Conservation (phyloP, 2,888 invertebrate genomes). For the Leucozona laternaria region DNA sequence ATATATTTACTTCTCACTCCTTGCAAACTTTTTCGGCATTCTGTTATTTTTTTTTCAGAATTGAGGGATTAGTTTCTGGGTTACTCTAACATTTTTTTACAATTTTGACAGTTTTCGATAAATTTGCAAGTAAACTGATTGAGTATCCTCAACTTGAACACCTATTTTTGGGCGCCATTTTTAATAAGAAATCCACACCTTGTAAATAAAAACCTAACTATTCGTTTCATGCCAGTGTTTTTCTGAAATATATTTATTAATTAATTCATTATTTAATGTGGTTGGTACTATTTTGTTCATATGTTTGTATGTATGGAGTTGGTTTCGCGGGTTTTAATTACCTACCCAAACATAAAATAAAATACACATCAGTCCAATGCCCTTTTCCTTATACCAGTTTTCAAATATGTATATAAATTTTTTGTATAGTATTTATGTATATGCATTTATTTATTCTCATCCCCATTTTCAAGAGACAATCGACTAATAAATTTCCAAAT, state of each 20-base stretch:
- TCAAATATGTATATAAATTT: neutral
- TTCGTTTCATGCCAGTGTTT: neutral
- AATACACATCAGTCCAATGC: slow-evolving; percentile 16
- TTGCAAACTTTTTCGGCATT: no score
- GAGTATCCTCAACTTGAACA: no score
- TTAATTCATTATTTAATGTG: neutral
- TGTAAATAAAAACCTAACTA: neutral
- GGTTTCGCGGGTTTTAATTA: slow-evolving; percentile 25
- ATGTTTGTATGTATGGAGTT: neutral
- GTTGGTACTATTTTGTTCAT: neutral
- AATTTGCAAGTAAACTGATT: no score
- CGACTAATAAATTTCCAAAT: slow-evolving; percentile 61
- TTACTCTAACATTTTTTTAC: no score
- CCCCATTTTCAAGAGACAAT: slow-evolving; percentile 47
- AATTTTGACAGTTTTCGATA: no score
- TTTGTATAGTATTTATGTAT: slow-evolving; percentile 13
- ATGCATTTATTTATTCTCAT: slow-evolving; percentile 50
- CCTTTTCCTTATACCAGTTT: neutral
- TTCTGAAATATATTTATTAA: neutral
- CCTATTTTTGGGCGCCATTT: no score
- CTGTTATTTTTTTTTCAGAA: no score
- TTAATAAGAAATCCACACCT: neutral
- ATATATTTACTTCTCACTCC: no score
- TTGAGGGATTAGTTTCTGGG: no score
- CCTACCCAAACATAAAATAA: slow-evolving; percentile 26